Base-by-base conservation (phyloP, 1,140 invertebrate genomes). In the Drosophila tropicalis region DNA sequence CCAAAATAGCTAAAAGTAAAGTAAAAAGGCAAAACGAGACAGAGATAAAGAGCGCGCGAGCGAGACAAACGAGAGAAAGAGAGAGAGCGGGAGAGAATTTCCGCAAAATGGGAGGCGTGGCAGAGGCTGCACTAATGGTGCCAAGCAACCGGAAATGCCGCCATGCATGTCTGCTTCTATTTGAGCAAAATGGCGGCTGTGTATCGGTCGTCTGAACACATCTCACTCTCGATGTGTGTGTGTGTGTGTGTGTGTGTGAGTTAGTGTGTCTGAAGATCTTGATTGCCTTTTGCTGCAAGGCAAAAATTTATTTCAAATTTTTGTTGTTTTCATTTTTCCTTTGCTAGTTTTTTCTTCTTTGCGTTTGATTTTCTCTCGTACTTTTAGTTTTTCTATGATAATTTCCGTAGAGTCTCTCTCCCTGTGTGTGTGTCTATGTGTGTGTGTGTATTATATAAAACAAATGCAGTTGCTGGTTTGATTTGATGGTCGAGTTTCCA, bases 61-160 rank as follows among this genome's bases (percentile, higher is more conserved):
- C 13, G 12, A 54, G 41, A 61, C 5, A 10, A 15, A 54, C 5
- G 65, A 62, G 56, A 65, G 76, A 47, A 15, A 56, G n/a, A 19
- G 15, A 19, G n/a, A 13, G 32, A 5, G 5, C 17, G 60, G 9
- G 39, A 47, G 7, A 29, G 10, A 51, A 44, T 70, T 63, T 34
- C 34, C 29, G 44, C 44, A 51, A 63, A 34, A 15, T 22, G 65
- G 56, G 41, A 79, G 83, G 82, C 82, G 79, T 86, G 82, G 76
- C 79, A 65, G 61, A 40, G 62, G 84, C 54, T 87, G 83, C 83
- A 87, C 83, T 87, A 87, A 87, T 87, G 83, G 83, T 87, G 83
- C 83, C 83, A 87, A 83, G 83, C 79, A 87, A 82, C 79, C 83
- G 83, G 83, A 87, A 87, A 87, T 89, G 83, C 84, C 84, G 83